Percentiles rank a stretch among this genome's conserved stretches.
phyloP scores from a whole-genome alignment of 2,113 vertebrate species.

The Anolis sagrei region DNA sequence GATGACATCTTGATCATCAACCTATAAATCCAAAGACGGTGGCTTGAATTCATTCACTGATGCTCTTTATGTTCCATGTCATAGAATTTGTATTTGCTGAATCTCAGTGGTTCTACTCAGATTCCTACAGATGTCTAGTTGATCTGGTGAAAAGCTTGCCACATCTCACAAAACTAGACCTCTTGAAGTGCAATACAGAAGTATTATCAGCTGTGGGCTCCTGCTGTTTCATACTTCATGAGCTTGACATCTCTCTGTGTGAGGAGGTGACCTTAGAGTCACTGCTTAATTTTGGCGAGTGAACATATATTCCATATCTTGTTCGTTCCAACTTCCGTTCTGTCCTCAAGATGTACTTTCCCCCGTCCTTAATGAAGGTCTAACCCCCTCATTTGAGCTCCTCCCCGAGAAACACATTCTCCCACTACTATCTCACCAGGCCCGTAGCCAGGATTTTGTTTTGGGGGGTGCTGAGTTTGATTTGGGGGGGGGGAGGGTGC shows the following conservation, averaged over 20 bases:
- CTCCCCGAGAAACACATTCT: too few species aligned
- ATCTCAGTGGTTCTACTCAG: constrained; percentile 61
- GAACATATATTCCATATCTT: too few species aligned
- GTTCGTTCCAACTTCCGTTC: too few species aligned
- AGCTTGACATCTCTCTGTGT: constrained; percentile 67
- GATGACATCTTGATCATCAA: too few species aligned
- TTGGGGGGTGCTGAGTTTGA: too few species aligned
- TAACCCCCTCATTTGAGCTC: too few species aligned
- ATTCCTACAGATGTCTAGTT: constrained; percentile 26
- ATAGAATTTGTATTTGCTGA: constrained; percentile 63
- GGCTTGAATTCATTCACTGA: background rate
- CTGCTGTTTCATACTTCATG: constrained; percentile 45
- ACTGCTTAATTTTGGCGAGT: constrained; percentile 61
- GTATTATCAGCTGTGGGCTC: constrained; percentile 61
- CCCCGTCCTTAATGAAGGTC: too few species aligned
- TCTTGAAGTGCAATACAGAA: constrained; percentile 40
- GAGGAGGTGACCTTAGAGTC: background rate
- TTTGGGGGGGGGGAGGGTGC: too few species aligned
- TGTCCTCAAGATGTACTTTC: too few species aligned
- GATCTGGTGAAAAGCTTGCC: constrained; percentile 60
- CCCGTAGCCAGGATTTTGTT: too few species aligned
- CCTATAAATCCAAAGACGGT: too few species aligned
- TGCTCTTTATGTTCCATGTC: rapidly evolving
- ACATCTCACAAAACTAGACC: constrained; percentile 42
- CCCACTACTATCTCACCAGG: too few species aligned